Conservation (phyloP, 2,888 invertebrate genomes). For the Kuschelorhynchus macadamiae region DNA sequence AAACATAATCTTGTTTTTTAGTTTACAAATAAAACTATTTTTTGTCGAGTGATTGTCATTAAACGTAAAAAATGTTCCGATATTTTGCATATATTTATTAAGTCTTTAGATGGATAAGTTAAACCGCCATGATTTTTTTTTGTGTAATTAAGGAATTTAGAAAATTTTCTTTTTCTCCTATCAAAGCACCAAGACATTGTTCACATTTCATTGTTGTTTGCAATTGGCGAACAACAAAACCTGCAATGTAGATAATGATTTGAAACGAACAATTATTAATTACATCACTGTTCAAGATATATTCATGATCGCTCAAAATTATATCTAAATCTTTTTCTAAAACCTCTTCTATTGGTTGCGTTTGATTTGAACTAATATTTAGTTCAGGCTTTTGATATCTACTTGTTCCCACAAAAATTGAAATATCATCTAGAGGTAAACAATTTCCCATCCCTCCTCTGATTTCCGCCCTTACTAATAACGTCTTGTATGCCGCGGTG, state of each 20-base stretch:
- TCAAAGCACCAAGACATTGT: constrained; percentile 18
- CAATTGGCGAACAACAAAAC: constrained; percentile 13
- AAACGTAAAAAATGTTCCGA: constrained; percentile 18
- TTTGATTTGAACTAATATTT: constrained; percentile 4
- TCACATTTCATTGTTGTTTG: constrained; percentile 17
- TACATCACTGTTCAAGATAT: constrained; percentile 23
- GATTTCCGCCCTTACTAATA: constrained; percentile 38
- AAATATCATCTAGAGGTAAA: constrained; percentile 39
- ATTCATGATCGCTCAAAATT: constrained; percentile 26
- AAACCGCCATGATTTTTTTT: constrained; percentile 24
- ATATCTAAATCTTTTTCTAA: background rate
- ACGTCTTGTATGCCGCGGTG: constrained; percentile 42
- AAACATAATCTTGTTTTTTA: too few species aligned
- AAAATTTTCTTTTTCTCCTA: constrained; percentile 18
- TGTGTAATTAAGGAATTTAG: constrained; percentile 27
- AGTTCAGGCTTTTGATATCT: background rate
- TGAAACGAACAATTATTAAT: constrained; percentile 15
- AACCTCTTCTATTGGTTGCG: too few species aligned
- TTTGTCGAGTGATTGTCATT: background rate
- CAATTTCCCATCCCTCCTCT: constrained; percentile 47
- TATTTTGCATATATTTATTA: constrained; percentile 17
- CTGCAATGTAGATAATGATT: constrained; percentile 26
- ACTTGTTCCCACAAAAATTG: constrained; percentile 30
- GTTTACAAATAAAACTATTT: background rate
- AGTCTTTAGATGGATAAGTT: constrained; percentile 26